A percentile compares a stretch with the other conserved stretches of the same genome.
phyloP scores from a whole-genome alignment of 2,113 vertebrate species.

The Brachionichthys hirsutus region DNA sequence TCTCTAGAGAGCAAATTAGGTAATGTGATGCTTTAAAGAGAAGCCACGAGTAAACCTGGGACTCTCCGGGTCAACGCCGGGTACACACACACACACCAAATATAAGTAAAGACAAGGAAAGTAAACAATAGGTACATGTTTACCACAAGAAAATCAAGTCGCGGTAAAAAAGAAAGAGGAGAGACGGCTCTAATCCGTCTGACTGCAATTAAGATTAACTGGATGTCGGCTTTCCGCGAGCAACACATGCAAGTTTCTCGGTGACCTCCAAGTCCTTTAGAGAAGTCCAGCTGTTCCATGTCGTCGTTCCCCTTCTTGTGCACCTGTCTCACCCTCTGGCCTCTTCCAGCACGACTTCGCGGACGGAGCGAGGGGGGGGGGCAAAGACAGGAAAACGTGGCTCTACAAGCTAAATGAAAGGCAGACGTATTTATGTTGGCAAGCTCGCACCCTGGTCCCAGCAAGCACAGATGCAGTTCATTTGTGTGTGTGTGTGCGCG shows the following conservation, averaged over 20 bases:
- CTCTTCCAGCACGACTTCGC: slow-evolving; percentile 22
- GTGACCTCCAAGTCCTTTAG: slow-evolving; percentile 16
- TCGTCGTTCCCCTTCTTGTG: slow-evolving; percentile 19
- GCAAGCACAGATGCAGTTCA: slow-evolving; percentile 56
- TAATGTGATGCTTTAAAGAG: slow-evolving; percentile 15
- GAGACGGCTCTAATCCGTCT: not conserved
- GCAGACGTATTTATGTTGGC: slow-evolving; percentile 63
- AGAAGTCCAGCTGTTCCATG: slow-evolving; percentile 31
- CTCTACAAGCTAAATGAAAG: slow-evolving; percentile 62
- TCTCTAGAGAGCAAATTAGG: not conserved
- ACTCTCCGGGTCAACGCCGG: not conserved
- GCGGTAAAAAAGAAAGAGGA: not conserved
- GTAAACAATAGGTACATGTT: slow-evolving; percentile 5
- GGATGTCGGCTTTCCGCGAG: not conserved
- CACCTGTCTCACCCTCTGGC: slow-evolving; percentile 46
- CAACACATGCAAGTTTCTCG: slow-evolving; percentile 1
- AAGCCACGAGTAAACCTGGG: not conserved
- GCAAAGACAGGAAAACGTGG: slow-evolving; percentile 30
- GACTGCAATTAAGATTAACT: not conserved
- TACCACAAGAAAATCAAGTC: not conserved
- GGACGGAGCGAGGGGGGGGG: slow-evolving; percentile 10
- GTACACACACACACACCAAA: slow-evolving; percentile 23
- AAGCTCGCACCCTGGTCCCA: slow-evolving; percentile 44
- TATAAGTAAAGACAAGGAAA: slow-evolving; percentile 13
- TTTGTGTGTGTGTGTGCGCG: slow-evolving; percentile 20